A percentile compares a stretch with the other conserved stretches of the same genome.
phyloP scores from a whole-genome alignment of 2,888 invertebrate species.

The Andrena marginata region DNA sequence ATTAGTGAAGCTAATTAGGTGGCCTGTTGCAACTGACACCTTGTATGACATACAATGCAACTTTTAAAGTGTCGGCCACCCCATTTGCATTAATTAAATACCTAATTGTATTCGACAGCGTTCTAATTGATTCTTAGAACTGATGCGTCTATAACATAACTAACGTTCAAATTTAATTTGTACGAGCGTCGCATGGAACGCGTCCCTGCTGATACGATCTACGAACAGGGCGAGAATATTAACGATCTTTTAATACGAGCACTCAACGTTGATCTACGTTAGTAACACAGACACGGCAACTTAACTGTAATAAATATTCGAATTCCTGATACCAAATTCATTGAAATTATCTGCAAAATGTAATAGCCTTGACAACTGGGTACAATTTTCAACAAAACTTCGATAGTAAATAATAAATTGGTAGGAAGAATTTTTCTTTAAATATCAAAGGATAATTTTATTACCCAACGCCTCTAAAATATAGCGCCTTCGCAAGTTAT shows the following conservation, averaged over 20 bases:
- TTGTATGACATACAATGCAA: too few species aligned
- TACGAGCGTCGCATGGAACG: not conserved
- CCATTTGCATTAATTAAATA: not conserved
- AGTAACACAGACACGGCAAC: not conserved
- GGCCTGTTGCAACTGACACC: too few species aligned
- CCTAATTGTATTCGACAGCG: not conserved
- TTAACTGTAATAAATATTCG: not conserved
- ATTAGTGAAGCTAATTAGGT: too few species aligned
- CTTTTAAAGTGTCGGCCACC: not conserved
- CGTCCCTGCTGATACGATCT: constrained; percentile 9
- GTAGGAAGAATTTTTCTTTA: not conserved
- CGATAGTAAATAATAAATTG: not conserved
- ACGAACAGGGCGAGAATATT: constrained; percentile 10
- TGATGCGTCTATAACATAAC: not conserved
- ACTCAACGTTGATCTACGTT: too few species aligned
- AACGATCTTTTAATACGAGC: constrained; percentile 5
- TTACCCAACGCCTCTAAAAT: too few species aligned
- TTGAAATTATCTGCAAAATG: constrained; percentile 5
- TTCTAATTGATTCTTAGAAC: not conserved
- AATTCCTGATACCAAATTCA: constrained; percentile 6
- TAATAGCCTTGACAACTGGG: not conserved
- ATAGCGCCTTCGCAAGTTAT: too few species aligned
- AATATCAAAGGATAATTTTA: too few species aligned
- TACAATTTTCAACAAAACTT: not conserved
- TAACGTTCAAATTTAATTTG: not conserved